Evolutionary conservation across 1,140 invertebrate genomes (phyloP), one percentile per base, ranked within the genome.

Genomic region (Dinoponera quadriceps): DNA sequence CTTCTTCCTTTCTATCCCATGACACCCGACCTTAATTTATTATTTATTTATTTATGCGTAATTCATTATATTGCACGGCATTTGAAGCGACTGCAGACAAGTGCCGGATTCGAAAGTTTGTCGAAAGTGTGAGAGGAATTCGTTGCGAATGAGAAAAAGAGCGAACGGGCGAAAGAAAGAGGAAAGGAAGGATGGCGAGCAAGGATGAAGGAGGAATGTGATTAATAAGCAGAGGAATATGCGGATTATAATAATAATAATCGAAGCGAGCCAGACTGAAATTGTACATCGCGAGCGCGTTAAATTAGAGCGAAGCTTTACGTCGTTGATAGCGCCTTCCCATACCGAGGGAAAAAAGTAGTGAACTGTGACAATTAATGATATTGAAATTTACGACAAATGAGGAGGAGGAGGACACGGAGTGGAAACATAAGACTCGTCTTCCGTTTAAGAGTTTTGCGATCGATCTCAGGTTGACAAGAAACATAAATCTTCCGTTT

Each of bases 31-130:
- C 81, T 66, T 62, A 29, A 68, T 80, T 83, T 85, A 69, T 86
- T 85, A 88, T 89, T 88, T 89, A 89, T 89, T 89, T 89, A 89
- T 89, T 88, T 88, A 87, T 87, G 48, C 66, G 57, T 86, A 77
- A 75, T 85, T 51, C 55, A 74, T 29, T n/a, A n/a, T n/a, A n/a
- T n/a, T 5, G 83, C 66, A 57, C 69, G 72, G 74, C 33, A 27
- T 82, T 60, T 66, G 57, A 62, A 20, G 73, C 29, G 48, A 85
- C 20, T 27, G n/a, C 60, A 63, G 29, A 72, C 4, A 63, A 75
- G 38, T 54, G 81, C 54, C 38, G 59, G 65, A 74, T 63, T 57
- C 62, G 25, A 68, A 83, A 66, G 60, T 14, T 71, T 14, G 22
- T 63, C n/a, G 29, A 73, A 44, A 72, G 29, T 54, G 51, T 33